Evolutionary conservation across 2,113 vertebrate species (phyloP).

Genomic region (Hoplias malabaricus): DNA sequence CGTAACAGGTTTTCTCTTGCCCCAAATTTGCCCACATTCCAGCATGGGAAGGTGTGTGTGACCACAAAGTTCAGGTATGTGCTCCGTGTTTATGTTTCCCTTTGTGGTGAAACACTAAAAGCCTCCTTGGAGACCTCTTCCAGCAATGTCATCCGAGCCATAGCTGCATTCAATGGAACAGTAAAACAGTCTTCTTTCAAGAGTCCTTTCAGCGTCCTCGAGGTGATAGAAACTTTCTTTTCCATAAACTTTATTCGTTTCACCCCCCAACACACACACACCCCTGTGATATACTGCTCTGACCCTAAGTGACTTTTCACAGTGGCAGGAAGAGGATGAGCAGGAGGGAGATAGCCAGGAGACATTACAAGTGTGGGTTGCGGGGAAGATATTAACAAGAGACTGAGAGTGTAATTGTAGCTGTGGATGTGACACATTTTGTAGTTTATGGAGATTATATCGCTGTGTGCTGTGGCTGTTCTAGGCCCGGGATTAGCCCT

Average conservation of each 20-base stretch:
- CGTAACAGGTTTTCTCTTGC: constrained; percentile 26
- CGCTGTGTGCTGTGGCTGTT: constrained; percentile 12
- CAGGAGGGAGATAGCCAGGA: neutral
- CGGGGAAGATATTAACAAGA: neutral
- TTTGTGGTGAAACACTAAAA: constrained; percentile 18
- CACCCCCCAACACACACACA: no score
- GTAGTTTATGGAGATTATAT: constrained; percentile 28
- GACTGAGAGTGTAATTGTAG: constrained; percentile 13
- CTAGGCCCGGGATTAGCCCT: constrained; percentile 28
- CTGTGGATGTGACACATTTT: constrained; percentile 8
- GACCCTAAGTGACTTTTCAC: constrained; percentile 9
- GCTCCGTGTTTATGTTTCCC: constrained; percentile 13
- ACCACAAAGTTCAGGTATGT: constrained; percentile 17
- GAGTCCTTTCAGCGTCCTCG: neutral
- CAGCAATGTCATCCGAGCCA: neutral
- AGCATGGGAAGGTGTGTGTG: neutral
- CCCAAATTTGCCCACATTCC: constrained; percentile 18
- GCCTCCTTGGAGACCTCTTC: neutral
- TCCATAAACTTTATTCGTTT: neutral
- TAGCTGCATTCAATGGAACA: neutral
- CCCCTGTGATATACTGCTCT: constrained; percentile 7
- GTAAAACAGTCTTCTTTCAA: neutral
- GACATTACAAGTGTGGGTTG: neutral
- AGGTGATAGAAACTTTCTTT: neutral
- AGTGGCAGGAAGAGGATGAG: neutral